Evolutionary conservation across 1,140 invertebrate genomes (phyloP), one percentile per base, ranked within the genome.

Genomic region (Zaprionus capensis): DNA sequence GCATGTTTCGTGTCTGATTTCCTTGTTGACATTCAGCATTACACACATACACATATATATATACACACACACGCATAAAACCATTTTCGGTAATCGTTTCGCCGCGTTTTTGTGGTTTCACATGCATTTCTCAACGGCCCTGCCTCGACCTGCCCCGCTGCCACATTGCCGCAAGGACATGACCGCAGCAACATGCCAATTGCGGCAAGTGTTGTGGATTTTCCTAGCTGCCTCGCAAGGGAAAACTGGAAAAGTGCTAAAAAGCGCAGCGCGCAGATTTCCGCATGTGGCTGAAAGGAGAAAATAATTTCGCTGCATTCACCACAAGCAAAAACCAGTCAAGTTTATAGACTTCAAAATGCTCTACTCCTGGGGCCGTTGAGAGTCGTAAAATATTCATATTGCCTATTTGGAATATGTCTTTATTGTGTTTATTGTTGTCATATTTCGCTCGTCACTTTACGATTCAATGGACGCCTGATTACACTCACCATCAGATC

Each of bases 101-200:
- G 75, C 82, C 82, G 76, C 82, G 66, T 82, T 85, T 86, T 86
- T 76, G 82, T 76, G 82, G 82, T 65, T 56, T 71, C 79, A 76
- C 65, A 76, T 82, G 71, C 76, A 66, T 61, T 74, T 66, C 67
- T 75, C 68, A 38, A 59, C 46, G 24, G 53, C 62, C 51, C 24
- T 1, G 22, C 22, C 44, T 46, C 63, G 58, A 31, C 70, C 12
- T 51, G 79, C 53, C 59, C 49, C 41, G 20, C 9, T 22, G 46
- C 6, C n/a, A n/a, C 20, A 20, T 51, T 24, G 20, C 46, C 62
- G 71, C 63, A 72, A 69, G 80, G 44, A 26, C 41, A 59, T 62
- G 46, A 66, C 74, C 76, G 51, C 80, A 86, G 64, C 82, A 36
- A 82, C 82, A 85, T 86, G 82, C 82, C 82, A 86, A 85, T 85